phyloP scores from a whole-genome alignment of 2,888 invertebrate species.

The Nomada flava region DNA sequence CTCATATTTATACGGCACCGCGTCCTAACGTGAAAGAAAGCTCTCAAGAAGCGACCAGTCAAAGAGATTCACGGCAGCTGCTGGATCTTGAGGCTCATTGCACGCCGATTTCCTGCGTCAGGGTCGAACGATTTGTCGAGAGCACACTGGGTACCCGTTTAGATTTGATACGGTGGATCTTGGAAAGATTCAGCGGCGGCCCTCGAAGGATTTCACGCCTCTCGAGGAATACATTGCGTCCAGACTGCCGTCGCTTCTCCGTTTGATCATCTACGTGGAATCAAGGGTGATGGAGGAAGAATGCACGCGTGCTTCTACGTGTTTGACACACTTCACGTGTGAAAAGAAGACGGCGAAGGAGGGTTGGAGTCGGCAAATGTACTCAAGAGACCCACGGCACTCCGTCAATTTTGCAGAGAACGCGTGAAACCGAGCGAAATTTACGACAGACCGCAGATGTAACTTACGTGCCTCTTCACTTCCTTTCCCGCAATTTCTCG shows the following conservation, averaged over 20 bases:
- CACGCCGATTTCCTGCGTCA: slow-evolving; percentile 62
- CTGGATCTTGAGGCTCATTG: slow-evolving; percentile 48
- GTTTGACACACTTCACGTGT: not conserved
- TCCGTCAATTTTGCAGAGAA: slow-evolving; percentile 34
- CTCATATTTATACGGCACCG: slow-evolving; percentile 28
- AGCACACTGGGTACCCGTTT: slow-evolving; percentile 32
- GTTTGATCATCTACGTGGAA: slow-evolving; percentile 40
- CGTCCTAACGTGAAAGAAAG: slow-evolving; percentile 39
- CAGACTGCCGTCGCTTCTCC: slow-evolving; percentile 20
- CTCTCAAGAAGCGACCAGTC: slow-evolving; percentile 28
- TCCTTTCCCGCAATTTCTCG: not conserved
- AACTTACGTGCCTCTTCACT: not conserved
- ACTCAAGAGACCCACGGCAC: slow-evolving; percentile 5
- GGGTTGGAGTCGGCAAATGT: slow-evolving; percentile 22
- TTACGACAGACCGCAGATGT: slow-evolving; percentile 39
- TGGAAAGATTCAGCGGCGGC: slow-evolving; percentile 42
- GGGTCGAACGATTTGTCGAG: slow-evolving; percentile 63
- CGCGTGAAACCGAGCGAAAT: slow-evolving; percentile 55
- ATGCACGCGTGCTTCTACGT: slow-evolving; percentile 18
- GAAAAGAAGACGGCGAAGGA: slow-evolving; percentile 21
- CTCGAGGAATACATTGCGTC: slow-evolving; percentile 51
- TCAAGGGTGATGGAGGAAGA: not conserved
- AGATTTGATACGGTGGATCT: slow-evolving; percentile 65
- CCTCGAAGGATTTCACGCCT: slow-evolving; percentile 67
- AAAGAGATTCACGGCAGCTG: slow-evolving; percentile 62